These are phyloP conservation scores for Albula goreensis DNA, from an alignment of 2,113 vertebrate species.

Conservation along the genomic window DNA sequence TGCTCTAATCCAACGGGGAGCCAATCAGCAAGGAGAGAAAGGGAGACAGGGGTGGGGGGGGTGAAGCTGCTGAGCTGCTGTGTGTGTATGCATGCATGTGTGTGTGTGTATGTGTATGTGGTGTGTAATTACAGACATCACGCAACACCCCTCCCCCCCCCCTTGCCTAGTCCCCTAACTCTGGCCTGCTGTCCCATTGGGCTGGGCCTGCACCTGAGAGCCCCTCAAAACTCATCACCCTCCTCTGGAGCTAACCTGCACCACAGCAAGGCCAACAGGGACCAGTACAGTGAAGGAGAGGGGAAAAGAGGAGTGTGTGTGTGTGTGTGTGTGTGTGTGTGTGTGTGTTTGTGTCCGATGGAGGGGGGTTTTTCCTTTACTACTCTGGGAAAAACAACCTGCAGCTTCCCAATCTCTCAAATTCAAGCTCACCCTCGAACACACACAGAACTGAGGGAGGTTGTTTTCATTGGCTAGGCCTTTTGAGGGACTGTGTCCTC, in stretches of 20 bases:
- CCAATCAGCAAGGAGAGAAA: conserved; percentile 65
- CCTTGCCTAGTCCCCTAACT: too few relatives aligned
- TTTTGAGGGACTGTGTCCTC: too few relatives aligned
- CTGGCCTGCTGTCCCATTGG: too few relatives aligned
- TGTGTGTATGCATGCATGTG: too few relatives aligned
- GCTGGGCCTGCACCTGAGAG: too few relatives aligned
- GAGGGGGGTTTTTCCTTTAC: conserved; percentile 28
- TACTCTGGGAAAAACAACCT: conserved; percentile 19
- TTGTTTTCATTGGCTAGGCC: too few relatives aligned
- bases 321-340: background rate
- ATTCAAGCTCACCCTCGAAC: background rate
- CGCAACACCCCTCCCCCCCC: too few relatives aligned
- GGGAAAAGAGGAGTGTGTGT: conserved; percentile 9
- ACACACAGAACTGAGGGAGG: conserved; percentile 1
- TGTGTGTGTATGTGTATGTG: too few relatives aligned
- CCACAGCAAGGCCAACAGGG: background rate
- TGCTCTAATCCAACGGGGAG: conserved; percentile 62
- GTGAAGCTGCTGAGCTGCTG: too few relatives aligned
- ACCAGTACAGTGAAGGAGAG: conserved; percentile 53
- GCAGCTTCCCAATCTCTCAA: background rate
- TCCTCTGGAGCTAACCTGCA: background rate
- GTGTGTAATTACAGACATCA: too few relatives aligned
- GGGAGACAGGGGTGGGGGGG: too few relatives aligned
- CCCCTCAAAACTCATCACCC: too few relatives aligned
- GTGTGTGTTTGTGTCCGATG: background rate